Percentiles rank a stretch among this genome's conserved stretches.
These are phyloP conservation scores for Ctenicera cuprea DNA, from an alignment of 2,888 invertebrate genomes.

Conservation along the genomic window DNA sequence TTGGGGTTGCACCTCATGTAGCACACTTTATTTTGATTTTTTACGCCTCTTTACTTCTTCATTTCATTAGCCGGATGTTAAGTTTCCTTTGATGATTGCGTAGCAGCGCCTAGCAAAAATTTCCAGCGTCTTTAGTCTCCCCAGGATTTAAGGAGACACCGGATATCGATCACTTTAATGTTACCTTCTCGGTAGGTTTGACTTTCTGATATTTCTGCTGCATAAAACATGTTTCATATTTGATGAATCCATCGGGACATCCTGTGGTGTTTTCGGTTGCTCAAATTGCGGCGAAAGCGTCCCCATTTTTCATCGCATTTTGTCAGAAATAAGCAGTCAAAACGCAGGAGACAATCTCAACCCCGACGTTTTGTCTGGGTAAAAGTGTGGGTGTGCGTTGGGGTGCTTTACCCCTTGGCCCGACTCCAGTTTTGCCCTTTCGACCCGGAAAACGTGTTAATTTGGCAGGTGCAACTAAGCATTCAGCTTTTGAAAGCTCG, in stretches of 20 bases:
- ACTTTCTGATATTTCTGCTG: constrained; percentile 33
- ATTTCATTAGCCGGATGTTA: constrained; percentile 21
- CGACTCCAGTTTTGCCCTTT: constrained; percentile 4
- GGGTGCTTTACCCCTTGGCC: not conserved
- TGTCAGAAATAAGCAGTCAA: not conserved
- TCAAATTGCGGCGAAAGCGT: constrained; percentile 13
- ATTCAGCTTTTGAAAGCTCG: constrained; percentile 14
- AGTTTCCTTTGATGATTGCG: constrained; percentile 19
- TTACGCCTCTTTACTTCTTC: constrained; percentile 26
- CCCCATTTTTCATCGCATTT: constrained; percentile 21
- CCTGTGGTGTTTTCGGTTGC: constrained; percentile 16
- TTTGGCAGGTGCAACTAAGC: constrained; percentile 30
- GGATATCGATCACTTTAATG: constrained; percentile 35
- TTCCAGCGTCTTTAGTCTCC: constrained; percentile 12
- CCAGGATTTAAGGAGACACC: constrained; percentile 15
- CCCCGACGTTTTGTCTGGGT: not conserved
- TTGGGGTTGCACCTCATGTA: not conserved
- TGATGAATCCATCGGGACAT: constrained; percentile 28
- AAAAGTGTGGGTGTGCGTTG: not conserved
- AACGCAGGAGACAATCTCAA: constrained; percentile 5
- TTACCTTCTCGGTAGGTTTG: constrained; percentile 19
- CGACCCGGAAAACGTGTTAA: constrained; percentile 20
- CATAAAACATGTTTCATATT: constrained; percentile 38
- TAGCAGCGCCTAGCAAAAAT: constrained; percentile 8
- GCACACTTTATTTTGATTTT: constrained; percentile 15